These are phyloP conservation scores for Polydrusus cervinus DNA, from an alignment of 2,888 invertebrate genomes.

Conservation along the genomic window DNA sequence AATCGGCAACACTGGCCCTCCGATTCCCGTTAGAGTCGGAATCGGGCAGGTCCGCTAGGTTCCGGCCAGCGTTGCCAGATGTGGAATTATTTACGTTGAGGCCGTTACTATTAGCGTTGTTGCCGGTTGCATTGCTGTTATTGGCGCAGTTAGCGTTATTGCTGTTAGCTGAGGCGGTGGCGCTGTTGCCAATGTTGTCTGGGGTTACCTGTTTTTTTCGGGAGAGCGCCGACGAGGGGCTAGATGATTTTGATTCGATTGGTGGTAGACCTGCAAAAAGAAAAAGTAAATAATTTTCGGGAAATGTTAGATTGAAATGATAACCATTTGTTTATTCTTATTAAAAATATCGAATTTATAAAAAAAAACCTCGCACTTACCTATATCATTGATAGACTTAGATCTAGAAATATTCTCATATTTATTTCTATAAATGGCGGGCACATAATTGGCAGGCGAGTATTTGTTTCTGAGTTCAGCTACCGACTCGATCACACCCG, in stretches of 20 bases:
- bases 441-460: conserved; percentile 83
- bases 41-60: conserved; percentile 57
- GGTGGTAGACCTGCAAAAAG: conserved; percentile 66
- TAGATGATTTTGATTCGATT: conserved; percentile 66
- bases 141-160: conserved; percentile 46
- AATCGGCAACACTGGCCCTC: conserved; percentile 75
- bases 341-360: too few species aligned
- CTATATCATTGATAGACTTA: conserved; percentile 77
- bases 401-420: conserved; percentile 70
- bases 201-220: conserved; percentile 56
- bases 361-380: conserved; percentile 58
- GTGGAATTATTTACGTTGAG: conserved; percentile 66
- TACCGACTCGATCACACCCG: conserved; percentile 68
- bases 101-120: conserved; percentile 19
- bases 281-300: neutral
- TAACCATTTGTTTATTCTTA: too few species aligned
- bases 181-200: conserved; percentile 40
- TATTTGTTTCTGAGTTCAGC: conserved; percentile 85
- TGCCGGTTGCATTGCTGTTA: conserved; percentile 56
- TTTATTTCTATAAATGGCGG: conserved; percentile 69
- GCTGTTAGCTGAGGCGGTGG: conserved; percentile 47
- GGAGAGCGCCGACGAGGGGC: conserved; percentile 56
- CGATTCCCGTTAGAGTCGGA: conserved; percentile 75
- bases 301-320: too few species aligned
- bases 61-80: conserved; percentile 57